Evolutionary conservation across 2,888 invertebrate genomes (phyloP).

Genomic region (Drosophila tripunctata): DNA sequence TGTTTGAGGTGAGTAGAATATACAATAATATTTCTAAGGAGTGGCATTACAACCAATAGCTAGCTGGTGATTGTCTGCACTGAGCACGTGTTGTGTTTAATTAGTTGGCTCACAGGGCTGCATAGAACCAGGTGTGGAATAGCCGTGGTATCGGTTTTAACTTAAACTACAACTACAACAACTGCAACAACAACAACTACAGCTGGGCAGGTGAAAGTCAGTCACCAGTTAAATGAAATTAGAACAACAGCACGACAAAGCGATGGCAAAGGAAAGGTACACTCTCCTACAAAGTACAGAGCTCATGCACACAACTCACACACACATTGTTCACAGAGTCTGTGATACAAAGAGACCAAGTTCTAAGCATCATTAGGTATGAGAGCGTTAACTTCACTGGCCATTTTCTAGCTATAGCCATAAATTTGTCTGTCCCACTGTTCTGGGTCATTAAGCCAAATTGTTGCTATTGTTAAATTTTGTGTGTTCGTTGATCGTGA

Average conservation of each 20-base stretch:
- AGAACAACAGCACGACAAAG: constrained; percentile 63
- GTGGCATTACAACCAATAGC: too few relatives aligned
- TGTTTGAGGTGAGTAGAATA: not conserved
- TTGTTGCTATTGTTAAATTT: constrained; percentile 38
- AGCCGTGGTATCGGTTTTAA: not conserved
- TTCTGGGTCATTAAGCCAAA: constrained; percentile 56
- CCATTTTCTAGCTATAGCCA: constrained; percentile 45
- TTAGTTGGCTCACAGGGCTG: constrained; percentile 29
- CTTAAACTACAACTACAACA: not conserved
- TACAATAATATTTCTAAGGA: not conserved
- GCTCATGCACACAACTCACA: constrained; percentile 14
- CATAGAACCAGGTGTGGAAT: not conserved
- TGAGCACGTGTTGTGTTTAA: constrained; percentile 48
- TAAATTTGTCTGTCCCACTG: constrained; percentile 51
- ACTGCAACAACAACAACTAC: not conserved
- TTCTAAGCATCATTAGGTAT: constrained; percentile 49
- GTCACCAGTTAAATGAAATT: constrained; percentile 50
- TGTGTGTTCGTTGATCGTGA: constrained; percentile 45
- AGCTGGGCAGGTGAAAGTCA: constrained; percentile 54
- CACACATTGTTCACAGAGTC: constrained; percentile 48
- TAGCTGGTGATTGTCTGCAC: constrained; percentile 11
- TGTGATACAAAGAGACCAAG: constrained; percentile 8
- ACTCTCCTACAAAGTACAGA: constrained; percentile 2
- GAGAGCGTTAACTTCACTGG: constrained; percentile 44
- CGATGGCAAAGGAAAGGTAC: constrained; percentile 61